These are phyloP conservation scores for Tachina lurida DNA, from an alignment of 2,888 invertebrate species.

Conservation along the genomic window DNA sequence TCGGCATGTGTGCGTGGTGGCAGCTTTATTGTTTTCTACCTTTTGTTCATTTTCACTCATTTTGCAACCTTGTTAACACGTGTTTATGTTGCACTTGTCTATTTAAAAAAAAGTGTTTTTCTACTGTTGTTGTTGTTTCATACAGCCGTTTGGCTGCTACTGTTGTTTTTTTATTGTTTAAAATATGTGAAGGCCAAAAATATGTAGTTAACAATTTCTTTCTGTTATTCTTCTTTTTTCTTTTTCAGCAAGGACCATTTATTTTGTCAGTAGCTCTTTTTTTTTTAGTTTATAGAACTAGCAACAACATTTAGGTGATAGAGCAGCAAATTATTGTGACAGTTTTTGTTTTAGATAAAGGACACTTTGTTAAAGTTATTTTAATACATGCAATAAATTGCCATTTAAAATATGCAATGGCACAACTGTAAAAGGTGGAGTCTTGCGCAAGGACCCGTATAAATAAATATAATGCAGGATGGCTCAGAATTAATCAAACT, in stretches of 20 bases:
- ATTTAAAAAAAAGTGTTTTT: conserved; percentile 39
- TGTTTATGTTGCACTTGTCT: conserved; percentile 71
- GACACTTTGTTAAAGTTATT: neutral
- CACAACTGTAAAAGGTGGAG: too few species aligned
- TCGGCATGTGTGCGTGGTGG: conserved; percentile 47
- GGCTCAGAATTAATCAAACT: too few species aligned
- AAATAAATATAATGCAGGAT: too few species aligned
- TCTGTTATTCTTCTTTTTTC: conserved; percentile 2
- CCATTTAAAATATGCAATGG: too few species aligned
- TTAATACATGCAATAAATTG: neutral
- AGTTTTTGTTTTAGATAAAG: conserved; percentile 32
- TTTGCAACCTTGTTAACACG: conserved; percentile 70
- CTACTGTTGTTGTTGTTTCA: conserved; percentile 6
- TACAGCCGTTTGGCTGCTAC: neutral
- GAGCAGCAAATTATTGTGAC: conserved; percentile 56
- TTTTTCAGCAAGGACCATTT: neutral
- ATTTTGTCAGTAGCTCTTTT: neutral
- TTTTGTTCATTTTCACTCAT: conserved; percentile 25
- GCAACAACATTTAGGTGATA: conserved; percentile 54
- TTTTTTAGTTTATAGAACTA: conserved; percentile 34
- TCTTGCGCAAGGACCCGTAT: too few species aligned
- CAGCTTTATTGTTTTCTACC: conserved; percentile 55
- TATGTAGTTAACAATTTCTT: conserved; percentile 2
- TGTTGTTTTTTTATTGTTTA: conserved; percentile 23
- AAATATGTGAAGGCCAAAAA: conserved; percentile 37